Percentiles rank a stretch among this genome's conserved stretches.
phyloP scores from a whole-genome alignment of 2,797 vertebrate genomes.

The Chelidonichthys spinosus region DNA sequence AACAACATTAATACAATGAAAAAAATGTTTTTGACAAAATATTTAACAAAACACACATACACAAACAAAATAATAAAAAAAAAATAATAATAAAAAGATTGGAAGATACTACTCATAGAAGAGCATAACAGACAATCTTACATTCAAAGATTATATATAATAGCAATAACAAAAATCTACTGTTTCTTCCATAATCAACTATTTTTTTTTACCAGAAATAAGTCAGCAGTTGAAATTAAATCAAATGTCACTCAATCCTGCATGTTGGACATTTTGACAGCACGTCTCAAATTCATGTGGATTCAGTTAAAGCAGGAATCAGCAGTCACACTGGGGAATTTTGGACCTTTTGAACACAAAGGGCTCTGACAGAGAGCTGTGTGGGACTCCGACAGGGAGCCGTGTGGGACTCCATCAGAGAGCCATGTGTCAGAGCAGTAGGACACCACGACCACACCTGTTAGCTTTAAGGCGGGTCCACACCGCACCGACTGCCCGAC shows the following conservation, averaged over 20 bases:
- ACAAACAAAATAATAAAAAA: too few species aligned
- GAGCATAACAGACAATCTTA: too few species aligned
- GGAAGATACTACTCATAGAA: too few species aligned
- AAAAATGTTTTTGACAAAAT: too few species aligned
- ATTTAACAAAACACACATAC: too few species aligned
- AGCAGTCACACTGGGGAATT: constrained; percentile 13
- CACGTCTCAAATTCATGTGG: neutral
- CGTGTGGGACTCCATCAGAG: constrained; percentile 62
- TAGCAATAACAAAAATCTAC: too few species aligned
- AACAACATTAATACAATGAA: too few species aligned
- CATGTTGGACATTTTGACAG: neutral
- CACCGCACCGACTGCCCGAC: too few species aligned
- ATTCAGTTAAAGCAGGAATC: constrained; percentile 28
- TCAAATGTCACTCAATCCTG: constrained; percentile 1
- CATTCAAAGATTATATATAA: too few species aligned
- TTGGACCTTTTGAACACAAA: constrained; percentile 18
- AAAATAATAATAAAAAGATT: too few species aligned
- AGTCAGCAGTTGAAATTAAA: constrained; percentile 5
- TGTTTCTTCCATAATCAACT: neutral
- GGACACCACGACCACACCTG: constrained; percentile 54
- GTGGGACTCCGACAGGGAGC: constrained; percentile 39
- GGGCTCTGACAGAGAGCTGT: too few species aligned
- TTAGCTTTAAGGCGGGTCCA: too few species aligned
- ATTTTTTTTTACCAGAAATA: neutral
- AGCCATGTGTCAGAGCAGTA: constrained; percentile 61